Conservation (phyloP, 2,797 vertebrate species). For the Gila robusta region DNA sequence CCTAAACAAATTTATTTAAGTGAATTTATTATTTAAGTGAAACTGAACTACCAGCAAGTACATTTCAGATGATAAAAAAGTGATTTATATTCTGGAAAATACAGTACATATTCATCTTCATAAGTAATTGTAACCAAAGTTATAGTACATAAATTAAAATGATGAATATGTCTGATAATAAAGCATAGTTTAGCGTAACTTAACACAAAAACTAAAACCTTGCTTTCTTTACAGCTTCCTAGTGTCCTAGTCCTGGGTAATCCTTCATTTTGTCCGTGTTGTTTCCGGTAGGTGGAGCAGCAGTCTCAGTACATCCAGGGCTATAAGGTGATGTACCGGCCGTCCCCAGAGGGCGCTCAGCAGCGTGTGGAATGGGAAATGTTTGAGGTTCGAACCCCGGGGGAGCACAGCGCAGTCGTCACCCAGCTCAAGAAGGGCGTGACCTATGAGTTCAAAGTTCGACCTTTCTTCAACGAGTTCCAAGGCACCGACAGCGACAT, state of each 20-base stretch:
- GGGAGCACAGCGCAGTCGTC: slow-evolving; percentile 90
- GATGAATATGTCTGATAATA: neutral
- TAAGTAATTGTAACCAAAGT: neutral
- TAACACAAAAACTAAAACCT: neutral
- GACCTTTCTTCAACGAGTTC: slow-evolving; percentile 98
- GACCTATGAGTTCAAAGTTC: slow-evolving; percentile 96
- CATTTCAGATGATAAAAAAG: neutral
- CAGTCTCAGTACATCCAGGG: slow-evolving; percentile 98
- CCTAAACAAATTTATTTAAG: neutral
- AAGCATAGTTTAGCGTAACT: neutral
- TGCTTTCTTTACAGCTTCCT: neutral
- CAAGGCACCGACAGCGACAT: slow-evolving; percentile 98
- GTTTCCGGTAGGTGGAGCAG: slow-evolving; percentile 89
- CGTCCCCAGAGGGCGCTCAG: slow-evolving; percentile 77
- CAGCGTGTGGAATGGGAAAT: slow-evolving; percentile 90
- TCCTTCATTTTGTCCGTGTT: neutral
- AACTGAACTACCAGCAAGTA: neutral
- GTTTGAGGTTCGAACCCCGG: slow-evolving; percentile 92
- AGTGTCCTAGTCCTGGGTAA: neutral
- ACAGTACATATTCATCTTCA: neutral
- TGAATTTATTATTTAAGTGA: neutral
- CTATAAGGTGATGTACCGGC: slow-evolving; percentile 95
- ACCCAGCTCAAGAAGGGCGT: slow-evolving; percentile 93
- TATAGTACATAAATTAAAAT: neutral
- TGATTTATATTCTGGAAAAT: neutral